These are phyloP conservation scores for Calephelis nemesis DNA, from an alignment of 1,140 invertebrate species.

Conservation along the genomic window DNA sequence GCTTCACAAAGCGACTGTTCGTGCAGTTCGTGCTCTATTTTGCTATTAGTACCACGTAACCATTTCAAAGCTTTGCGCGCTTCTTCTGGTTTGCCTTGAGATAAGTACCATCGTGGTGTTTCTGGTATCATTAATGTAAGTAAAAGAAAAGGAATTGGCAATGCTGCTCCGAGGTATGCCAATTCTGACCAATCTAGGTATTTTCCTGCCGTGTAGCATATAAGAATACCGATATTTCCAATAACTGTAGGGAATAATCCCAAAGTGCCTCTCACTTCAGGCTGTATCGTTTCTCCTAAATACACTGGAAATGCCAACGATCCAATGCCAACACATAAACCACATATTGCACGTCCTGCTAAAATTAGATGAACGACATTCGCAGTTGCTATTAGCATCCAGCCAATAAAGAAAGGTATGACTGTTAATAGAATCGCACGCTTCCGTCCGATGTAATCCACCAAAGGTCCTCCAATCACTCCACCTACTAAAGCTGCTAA, in stretches of 20 bases:
- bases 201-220: conserved; percentile 88
- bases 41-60: conserved; percentile 87
- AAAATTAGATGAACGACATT: conserved; percentile 84
- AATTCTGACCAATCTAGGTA: conserved; percentile 89
- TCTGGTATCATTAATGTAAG: conserved; percentile 92
- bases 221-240: conserved; percentile 92
- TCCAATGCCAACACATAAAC: conserved; percentile 92
- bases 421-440: conserved; percentile 89
- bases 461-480: conserved; percentile 90
- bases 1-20: conserved; percentile 88
- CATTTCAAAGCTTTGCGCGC: conserved; percentile 88
- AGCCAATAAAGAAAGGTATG: conserved; percentile 92
- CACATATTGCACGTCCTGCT: conserved; percentile 87
- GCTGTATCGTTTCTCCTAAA: conserved; percentile 93
- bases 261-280: conserved; percentile 92
- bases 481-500: conserved; percentile 91
- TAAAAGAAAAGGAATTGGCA: conserved; percentile 88
- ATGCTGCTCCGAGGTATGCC: conserved; percentile 86
- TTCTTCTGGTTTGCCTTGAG: conserved; percentile 85
- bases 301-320: conserved; percentile 94
- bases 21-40: conserved; percentile 90
- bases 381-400: conserved; percentile 88
- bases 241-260: conserved; percentile 93
- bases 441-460: conserved; percentile 92
- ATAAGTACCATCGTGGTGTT: conserved; percentile 93